These are phyloP conservation scores for Agelaius phoeniceus DNA, from an alignment of 2,113 vertebrate genomes.

Conservation along the genomic window DNA sequence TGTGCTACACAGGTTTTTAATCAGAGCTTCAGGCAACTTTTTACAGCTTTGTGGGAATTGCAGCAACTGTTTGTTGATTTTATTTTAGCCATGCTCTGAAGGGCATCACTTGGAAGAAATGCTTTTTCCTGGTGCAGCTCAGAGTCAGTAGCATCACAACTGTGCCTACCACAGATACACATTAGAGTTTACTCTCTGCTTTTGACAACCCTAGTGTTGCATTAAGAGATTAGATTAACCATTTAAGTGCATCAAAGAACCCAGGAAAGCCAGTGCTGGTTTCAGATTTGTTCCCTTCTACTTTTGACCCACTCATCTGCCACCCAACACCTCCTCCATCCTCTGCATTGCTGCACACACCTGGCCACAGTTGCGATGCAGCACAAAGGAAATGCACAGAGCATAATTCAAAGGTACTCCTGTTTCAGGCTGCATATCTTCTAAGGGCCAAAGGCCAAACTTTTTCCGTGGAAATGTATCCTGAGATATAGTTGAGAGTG, in stretches of 20 bases:
- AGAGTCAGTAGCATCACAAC: neutral
- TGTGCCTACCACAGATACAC: neutral
- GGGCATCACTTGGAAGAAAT: neutral
- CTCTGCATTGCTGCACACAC: neutral
- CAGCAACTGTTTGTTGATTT: neutral
- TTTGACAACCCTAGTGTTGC: neutral
- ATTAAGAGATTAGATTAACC: neutral
- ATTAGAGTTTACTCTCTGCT: neutral
- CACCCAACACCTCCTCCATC: neutral
- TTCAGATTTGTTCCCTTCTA: neutral
- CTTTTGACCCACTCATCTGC: neutral
- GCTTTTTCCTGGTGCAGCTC: neutral
- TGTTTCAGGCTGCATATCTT: accelerated
- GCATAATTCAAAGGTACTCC: neutral
- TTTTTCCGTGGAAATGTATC: neutral
- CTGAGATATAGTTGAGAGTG: neutral
- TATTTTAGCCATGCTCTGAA: neutral
- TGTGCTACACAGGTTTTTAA: neutral
- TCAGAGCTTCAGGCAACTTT: neutral
- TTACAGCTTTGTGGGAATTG: neutral
- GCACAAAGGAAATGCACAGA: neutral
- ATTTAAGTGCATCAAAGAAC: neutral
- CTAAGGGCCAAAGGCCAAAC: neutral
- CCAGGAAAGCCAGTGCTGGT: neutral
- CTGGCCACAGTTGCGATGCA: neutral